Evolutionary conservation across 2,888 invertebrate genomes (phyloP).

Genomic region (Diplazon laetatorius): DNA sequence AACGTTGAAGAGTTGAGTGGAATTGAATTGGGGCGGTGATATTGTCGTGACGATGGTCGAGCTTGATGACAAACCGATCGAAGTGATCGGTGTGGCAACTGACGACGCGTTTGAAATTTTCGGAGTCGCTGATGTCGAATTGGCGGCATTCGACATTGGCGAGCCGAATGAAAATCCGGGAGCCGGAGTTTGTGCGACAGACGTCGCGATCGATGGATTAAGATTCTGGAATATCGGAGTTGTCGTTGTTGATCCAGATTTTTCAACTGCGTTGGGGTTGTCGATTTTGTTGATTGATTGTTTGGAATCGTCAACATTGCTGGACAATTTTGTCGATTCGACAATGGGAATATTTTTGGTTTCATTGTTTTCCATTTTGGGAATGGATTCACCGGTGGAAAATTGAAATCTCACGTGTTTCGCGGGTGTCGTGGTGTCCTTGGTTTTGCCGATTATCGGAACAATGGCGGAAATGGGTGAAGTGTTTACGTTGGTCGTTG

Average conservation of each 20-base stretch:
- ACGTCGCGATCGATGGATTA: conserved; percentile 10
- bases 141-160: conserved; percentile 24
- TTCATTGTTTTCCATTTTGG: conserved; percentile 19
- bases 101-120: background rate
- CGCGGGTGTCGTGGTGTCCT: conserved; percentile 60
- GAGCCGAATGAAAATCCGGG: conserved; percentile 29
- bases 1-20: conserved; percentile 22
- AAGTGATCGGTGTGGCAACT: background rate
- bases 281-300: conserved; percentile 30
- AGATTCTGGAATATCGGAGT: conserved; percentile 9
- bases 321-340: conserved; percentile 22
- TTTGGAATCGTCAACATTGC: background rate
- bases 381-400: conserved; percentile 52
- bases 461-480: conserved; percentile 77
- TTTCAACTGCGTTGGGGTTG: conserved; percentile 1
- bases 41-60: conserved; percentile 5
- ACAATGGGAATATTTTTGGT: background rate
- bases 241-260: background rate
- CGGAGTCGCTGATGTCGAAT: conserved; percentile 2
- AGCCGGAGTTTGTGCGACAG: background rate
- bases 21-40: conserved; percentile 25
- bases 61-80: background rate
- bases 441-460: conserved; percentile 71
- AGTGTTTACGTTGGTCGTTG: conserved; percentile 77
- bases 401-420: conserved; percentile 77